Evolutionary conservation across 2,888 invertebrate species (phyloP), one percentile per base, ranked within the genome.

Genomic region (Archips crataeganus): DNA sequence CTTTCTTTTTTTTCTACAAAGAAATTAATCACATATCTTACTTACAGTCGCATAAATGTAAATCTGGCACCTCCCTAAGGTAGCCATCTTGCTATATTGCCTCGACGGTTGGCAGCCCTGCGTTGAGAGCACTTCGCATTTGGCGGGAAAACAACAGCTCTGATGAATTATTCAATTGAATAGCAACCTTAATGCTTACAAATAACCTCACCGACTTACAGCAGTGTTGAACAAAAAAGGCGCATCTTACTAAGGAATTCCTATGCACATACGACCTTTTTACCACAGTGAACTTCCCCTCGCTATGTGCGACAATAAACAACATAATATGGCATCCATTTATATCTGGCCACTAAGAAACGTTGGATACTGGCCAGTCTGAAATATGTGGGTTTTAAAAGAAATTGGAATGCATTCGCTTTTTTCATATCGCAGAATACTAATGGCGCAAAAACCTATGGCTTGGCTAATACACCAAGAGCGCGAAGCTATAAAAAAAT

Each of bases 141-240:
- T 77, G 90, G 89, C 90, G 88, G 87, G 85, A 90, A 90, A 89
- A 90, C 86, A 88, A 88, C 89, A 89, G 71, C 85, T 77, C 67
- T 67, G 77, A 85, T 92, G 91, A 91, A 93, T 93, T 79, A 93
- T 93, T 88, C 90, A 91, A 79, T 75, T 71, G 11, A 72, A 73
- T 85, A 59, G 68, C 79, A 75, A 76, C 79, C 79, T 72, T 85
- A 85, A 86, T 85, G 71, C 84, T 89, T 89, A 92, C 88, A 92
- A 91, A 93, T 91, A 82, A 85, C 83, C 82, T 85, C 82, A 79
- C 77, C 80, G 78, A 83, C 82, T 86, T 84, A 84, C 81, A 76
- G 76, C 78, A 80, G 80, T 79, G 77, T 66, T 62, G 59, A 61
- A 64, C 42, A 5, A 45, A 10, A 62, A 67, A 2, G 62, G 36